Conservation (phyloP, 1,140 invertebrate genomes). For the Leptopilina boulardi region DNA sequence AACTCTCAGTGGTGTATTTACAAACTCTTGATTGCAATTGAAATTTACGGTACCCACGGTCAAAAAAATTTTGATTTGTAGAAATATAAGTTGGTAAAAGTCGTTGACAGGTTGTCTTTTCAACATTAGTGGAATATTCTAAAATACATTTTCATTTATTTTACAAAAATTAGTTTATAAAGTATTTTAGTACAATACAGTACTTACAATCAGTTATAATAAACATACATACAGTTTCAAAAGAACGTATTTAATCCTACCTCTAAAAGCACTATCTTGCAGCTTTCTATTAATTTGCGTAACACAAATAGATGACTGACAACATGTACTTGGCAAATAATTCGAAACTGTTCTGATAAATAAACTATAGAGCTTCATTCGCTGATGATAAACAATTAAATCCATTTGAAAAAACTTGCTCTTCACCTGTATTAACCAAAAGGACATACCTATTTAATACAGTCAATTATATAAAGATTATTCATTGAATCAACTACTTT, state of each 20-base stretch:
- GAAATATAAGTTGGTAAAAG: neutral
- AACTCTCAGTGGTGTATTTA: constrained; percentile 16
- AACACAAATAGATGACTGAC: neutral
- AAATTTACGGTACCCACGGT: constrained; percentile 41
- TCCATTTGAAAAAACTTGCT: constrained; percentile 52
- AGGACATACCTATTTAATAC: neutral
- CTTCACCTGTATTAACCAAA: neutral
- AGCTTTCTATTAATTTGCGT: neutral
- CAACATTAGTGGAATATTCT: neutral
- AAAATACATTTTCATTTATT: neutral
- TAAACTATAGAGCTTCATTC: constrained; percentile 40
- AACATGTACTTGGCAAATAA: constrained; percentile 38
- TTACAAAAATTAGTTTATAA: neutral
- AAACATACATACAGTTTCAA: neutral
- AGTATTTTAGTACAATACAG: neutral
- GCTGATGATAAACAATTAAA: constrained; percentile 44
- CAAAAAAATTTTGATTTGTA: constrained; percentile 12
- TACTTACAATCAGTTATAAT: neutral
- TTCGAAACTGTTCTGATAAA: constrained; percentile 36
- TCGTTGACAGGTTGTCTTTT: neutral
- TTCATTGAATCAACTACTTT: too few relatives aligned
- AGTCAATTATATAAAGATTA: too few relatives aligned
- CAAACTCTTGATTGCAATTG: constrained; percentile 35
- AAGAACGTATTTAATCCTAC: neutral
- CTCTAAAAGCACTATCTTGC: neutral